Evolutionary conservation across 2,888 invertebrate genomes (phyloP), one percentile per base, ranked within the genome.

Genomic region (Lycaena phlaeas): DNA sequence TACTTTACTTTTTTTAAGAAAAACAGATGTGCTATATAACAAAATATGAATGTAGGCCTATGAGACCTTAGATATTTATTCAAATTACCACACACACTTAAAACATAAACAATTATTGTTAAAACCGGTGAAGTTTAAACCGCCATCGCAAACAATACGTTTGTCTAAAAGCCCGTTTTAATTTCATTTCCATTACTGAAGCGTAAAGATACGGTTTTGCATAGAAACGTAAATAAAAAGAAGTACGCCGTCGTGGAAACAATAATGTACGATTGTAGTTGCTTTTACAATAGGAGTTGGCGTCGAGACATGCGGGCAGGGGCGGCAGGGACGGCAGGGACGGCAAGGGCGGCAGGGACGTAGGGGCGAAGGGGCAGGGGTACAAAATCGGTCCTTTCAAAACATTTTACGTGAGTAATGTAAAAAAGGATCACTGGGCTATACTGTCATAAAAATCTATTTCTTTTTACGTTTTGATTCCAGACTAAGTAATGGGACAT

Each of bases 371-470:
- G n/a, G n/a, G n/a, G n/a, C n/a, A n/a, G n/a, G n/a, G 66, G 76
- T 63, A 72, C 73, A 74, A 76, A 79, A 81, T 77, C 79, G 77
- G 75, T 77, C 76, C 82, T 77, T 81, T 79, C 79, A 81, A 79
- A 81, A 81, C 77, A 78, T 79, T 82, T 76, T 70, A 69, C 74
- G 68, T 54, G 60, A 59, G 68, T 66, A 67, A 61, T 75, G 76
- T 77, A 73, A 78, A 77, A n/a, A 75, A 69, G 70, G 62, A 68
- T 48, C 40, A 44, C 41, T 48, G 61, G 41, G 34, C 61, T 55
- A 50, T 63, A 61, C 60, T 57, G 61, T 50, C 60, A 57, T 51
- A 53, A 61, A 62, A 65, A 60, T 61, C 61, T 64, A 59, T 61
- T 36, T 17, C 22, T 25, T 12, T 17, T 9, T 22, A 10, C n/a